These are phyloP conservation scores for Amblyopsis rosae DNA, from an alignment of 2,113 vertebrate species.

Conservation along the genomic window DNA sequence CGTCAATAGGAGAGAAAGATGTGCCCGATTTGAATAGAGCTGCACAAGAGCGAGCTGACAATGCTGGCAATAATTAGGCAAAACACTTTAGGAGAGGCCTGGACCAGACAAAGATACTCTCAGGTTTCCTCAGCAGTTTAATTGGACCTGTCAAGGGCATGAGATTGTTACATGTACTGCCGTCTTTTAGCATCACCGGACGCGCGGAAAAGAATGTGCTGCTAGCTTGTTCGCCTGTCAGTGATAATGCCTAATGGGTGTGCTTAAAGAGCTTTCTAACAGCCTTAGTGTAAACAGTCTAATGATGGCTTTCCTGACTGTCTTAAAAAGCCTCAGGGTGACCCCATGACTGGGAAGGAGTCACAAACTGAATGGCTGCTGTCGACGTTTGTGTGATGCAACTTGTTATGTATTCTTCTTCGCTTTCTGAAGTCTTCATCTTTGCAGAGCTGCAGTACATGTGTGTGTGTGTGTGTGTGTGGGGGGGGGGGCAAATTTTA, in stretches of 20 bases:
- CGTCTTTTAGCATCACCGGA: constrained; percentile 11
- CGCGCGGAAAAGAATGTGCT: constrained; percentile 13
- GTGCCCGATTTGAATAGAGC: constrained; percentile 30
- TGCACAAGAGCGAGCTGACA: constrained; percentile 20
- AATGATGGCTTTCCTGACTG: constrained; percentile 25
- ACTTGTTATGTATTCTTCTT: constrained; percentile 13
- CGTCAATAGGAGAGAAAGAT: constrained; percentile 43
- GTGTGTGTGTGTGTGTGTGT: neutral
- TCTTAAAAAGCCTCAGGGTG: constrained; percentile 18
- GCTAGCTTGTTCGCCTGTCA: constrained; percentile 24
- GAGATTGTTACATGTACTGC: constrained; percentile 26
- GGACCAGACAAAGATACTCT: constrained; percentile 14
- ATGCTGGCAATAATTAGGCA: constrained; percentile 30
- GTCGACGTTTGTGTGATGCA: constrained; percentile 1
- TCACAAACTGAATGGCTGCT: neutral
- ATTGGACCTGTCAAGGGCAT: constrained; percentile 41
- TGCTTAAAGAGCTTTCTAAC: constrained; percentile 19
- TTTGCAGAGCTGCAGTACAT: neutral
- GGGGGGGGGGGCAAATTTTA: neutral
- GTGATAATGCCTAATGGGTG: constrained; percentile 17
- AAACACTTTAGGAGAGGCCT: constrained; percentile 14
- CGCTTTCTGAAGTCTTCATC: neutral
- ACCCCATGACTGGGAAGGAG: constrained; percentile 12
- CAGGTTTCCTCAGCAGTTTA: constrained; percentile 29
- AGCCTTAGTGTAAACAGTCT: constrained; percentile 11